Evolutionary conservation across 2,888 invertebrate species (phyloP), one percentile per base, ranked within the genome.

Genomic region (Mellilla xanthometata): DNA sequence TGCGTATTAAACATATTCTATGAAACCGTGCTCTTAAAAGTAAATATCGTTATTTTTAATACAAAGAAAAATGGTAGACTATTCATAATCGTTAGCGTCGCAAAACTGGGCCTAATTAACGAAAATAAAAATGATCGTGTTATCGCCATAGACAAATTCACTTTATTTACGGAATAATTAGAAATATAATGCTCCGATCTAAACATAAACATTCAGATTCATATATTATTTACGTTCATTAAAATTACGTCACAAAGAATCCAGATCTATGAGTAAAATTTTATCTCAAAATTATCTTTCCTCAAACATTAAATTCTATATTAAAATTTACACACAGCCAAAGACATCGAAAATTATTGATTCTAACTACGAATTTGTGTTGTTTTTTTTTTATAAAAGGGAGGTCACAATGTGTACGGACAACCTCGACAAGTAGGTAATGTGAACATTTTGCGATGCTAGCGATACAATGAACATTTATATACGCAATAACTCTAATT

Each of bases 381-480:
- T 28, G 11, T 66, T 78, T 57, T 65, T 57, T 65, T 66, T 67
- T 77, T 66, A 60, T 77, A 73, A 76, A 82, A 82, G 79, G 65
- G 65, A 62, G 63, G 69, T 70, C 67, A 76, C 74, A 72, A 79
- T 68, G 76, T 57, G 66, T 67, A 79, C 69, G 70, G 75, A 70
- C 70, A 67, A 70, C 70, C 72, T 75, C 76, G 69, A 66, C 62
- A 58, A 58, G 60, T 78, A 89, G 89, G 88, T 87, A 74, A 89
- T 89, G 89, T 90, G 90, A 90, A 90, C 90, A 90, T 90, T 89
- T 88, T 89, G 90, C 90, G 90, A 90, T 89, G 85, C 85, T 86
- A 88, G 84, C 88, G 88, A 71, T 65, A 32, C 36, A 72, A 70
- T 62, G 63, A 66, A 61, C n/a, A n/a, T n/a, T n/a, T n/a, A n/a